Evolutionary conservation across 1,140 invertebrate genomes (phyloP).

Genomic region (Plodia interpunctella): DNA sequence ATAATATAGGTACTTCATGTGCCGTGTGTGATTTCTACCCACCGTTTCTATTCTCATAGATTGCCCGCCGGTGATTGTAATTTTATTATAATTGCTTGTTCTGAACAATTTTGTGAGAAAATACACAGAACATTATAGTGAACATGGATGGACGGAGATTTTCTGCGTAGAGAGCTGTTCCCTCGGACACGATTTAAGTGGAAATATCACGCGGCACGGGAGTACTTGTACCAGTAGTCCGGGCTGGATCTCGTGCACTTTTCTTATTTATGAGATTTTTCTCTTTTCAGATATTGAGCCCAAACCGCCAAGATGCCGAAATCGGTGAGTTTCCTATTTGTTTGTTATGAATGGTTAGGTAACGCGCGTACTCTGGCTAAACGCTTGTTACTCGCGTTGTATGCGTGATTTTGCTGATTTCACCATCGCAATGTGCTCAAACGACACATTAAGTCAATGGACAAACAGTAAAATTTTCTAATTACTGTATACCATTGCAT

Average conservation of each 20-base stretch:
- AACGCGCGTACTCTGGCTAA: constrained; percentile 25
- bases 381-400: constrained; percentile 9
- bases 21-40: constrained; percentile 28
- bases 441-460: constrained; percentile 44
- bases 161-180: constrained; percentile 16
- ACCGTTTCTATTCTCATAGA: constrained; percentile 25
- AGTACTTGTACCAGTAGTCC: constrained; percentile 7
- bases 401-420: constrained; percentile 51
- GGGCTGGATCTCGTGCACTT: constrained; percentile 28
- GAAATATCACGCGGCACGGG: constrained; percentile 40
- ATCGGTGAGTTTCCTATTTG: constrained; percentile 57
- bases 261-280: constrained; percentile 37
- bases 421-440: constrained; percentile 60
- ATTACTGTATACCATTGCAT: constrained; percentile 8
- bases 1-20: neutral
- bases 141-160: constrained; percentile 20
- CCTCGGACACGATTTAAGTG: constrained; percentile 40
- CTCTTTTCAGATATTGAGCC: constrained; percentile 66
- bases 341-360: constrained; percentile 16
- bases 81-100: constrained; percentile 46
- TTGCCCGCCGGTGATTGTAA: constrained; percentile 48
- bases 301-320: constrained; percentile 71
- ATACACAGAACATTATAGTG: constrained; percentile 23
- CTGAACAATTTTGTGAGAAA: constrained; percentile 46
- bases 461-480: constrained; percentile 31